Percentiles rank a stretch among this genome's conserved stretches.
phyloP scores from a whole-genome alignment of 2,888 invertebrate species.

The Linnaemya vulpina region DNA sequence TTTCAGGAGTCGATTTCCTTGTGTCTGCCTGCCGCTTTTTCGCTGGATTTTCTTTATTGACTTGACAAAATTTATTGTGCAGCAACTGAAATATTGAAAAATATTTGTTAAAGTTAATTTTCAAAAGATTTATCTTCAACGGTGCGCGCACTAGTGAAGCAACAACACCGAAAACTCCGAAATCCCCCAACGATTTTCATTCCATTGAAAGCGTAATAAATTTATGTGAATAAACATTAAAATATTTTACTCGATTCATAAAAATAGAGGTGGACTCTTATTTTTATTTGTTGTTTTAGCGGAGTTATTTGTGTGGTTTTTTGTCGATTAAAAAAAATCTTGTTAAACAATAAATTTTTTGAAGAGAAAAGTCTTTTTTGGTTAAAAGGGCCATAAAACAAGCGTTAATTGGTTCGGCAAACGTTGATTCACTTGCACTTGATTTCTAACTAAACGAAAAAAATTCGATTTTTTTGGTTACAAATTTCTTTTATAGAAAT shows the following conservation, averaged over 20 bases:
- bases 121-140: constrained; percentile 53
- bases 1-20: not conserved
- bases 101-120: constrained; percentile 67
- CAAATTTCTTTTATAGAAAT: constrained; percentile 44
- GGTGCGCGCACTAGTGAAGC: not conserved
- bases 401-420: constrained; percentile 75
- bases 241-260: constrained; percentile 33
- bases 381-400: constrained; percentile 73
- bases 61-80: constrained; percentile 46
- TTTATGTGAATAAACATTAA: constrained; percentile 47
- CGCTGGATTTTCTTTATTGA: constrained; percentile 46
- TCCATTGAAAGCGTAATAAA: constrained; percentile 33
- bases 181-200: not conserved
- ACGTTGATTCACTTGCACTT: constrained; percentile 61
- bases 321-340: constrained; percentile 24
- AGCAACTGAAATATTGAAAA: constrained; percentile 60
- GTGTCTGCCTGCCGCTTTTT: constrained; percentile 27
- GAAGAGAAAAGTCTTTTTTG: constrained; percentile 22
- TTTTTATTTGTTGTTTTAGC: not conserved
- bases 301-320: constrained; percentile 16
- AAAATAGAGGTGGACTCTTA: not conserved
- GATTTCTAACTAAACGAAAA: constrained; percentile 43
- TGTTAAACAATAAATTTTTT: constrained; percentile 31
- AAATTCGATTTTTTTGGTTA: constrained; percentile 36
- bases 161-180: constrained; percentile 3